Conservation (phyloP, 1,140 invertebrate species). For the Lerema accius region DNA sequence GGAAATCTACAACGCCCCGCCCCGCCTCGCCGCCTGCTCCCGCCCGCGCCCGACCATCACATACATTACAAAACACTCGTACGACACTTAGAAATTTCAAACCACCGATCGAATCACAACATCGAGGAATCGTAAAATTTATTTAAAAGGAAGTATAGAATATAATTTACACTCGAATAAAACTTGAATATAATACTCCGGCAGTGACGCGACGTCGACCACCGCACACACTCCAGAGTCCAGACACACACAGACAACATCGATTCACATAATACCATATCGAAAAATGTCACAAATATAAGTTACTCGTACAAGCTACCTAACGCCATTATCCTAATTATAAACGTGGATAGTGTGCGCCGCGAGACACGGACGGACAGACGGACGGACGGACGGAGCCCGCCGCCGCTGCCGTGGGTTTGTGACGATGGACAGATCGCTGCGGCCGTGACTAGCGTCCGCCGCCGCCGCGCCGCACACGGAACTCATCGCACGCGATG, state of each 20-base stretch:
- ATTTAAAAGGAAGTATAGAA: slow-evolving; percentile 5
- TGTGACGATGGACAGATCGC: slow-evolving; percentile 30
- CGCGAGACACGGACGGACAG: neutral
- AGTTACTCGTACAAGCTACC: neutral
- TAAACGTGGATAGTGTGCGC: neutral
- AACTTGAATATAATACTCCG: neutral
- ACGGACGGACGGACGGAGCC: neutral
- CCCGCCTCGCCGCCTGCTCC: too few relatives aligned
- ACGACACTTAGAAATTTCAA: neutral
- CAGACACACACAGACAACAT: slow-evolving; percentile 6
- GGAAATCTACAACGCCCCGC: too few relatives aligned
- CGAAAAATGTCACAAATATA: neutral
- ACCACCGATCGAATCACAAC: neutral
- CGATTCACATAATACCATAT: slow-evolving; percentile 11
- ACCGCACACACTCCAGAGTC: slow-evolving; percentile 6
- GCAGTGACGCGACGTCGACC: neutral
- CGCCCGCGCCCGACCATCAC: neutral
- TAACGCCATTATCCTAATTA: neutral
- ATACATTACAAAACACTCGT: neutral
- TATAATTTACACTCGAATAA: neutral
- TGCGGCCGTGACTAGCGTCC: slow-evolving; percentile 27
- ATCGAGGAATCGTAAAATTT: neutral
- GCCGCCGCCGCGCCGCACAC: too few relatives aligned
- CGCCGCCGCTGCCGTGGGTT: slow-evolving; percentile 7
- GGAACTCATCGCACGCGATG: too few relatives aligned